These are phyloP conservation scores for Cladopsammia gracilis DNA, from an alignment of 64 coral and sea anemone genomes.

Conservation along the genomic window DNA sequence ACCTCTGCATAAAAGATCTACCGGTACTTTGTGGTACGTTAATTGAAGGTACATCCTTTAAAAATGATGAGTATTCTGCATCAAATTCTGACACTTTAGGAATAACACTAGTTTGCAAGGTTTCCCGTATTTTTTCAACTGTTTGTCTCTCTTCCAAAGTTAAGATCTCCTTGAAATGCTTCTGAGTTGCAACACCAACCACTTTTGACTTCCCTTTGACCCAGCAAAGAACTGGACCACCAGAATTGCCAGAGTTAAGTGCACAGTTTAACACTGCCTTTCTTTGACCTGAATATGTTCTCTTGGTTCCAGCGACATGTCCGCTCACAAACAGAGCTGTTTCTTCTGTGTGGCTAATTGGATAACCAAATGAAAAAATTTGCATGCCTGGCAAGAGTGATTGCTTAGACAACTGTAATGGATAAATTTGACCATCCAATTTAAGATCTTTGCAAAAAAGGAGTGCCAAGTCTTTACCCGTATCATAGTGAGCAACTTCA, in stretches of 20 bases:
- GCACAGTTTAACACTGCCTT: slow-evolving; percentile 2
- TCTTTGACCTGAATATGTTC: neutral
- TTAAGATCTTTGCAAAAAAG: neutral
- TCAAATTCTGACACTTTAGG: neutral
- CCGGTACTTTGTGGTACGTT: too few species aligned
- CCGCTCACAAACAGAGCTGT: neutral
- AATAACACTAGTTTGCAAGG: neutral
- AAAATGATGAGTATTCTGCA: too few species aligned
- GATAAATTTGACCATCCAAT: neutral
- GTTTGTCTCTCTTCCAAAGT: neutral
- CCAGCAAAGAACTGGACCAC: neutral
- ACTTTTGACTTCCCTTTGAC: neutral
- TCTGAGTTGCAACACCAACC: neutral
- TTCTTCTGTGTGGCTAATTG: neutral
- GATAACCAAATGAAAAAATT: slow-evolving; percentile 14
- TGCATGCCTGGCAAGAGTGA: neutral
- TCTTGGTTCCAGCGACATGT: neutral
- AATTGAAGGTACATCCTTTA: too few species aligned
- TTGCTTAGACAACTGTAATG: neutral
- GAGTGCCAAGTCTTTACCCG: neutral
- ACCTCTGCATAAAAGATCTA: too few species aligned
- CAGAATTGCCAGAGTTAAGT: neutral
- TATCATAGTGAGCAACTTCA: neutral
- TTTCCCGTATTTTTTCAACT: neutral
- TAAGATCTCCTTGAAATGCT: neutral